Base-by-base conservation (phyloP, 2,888 invertebrate species). In the Ceramica pisi region DNA sequence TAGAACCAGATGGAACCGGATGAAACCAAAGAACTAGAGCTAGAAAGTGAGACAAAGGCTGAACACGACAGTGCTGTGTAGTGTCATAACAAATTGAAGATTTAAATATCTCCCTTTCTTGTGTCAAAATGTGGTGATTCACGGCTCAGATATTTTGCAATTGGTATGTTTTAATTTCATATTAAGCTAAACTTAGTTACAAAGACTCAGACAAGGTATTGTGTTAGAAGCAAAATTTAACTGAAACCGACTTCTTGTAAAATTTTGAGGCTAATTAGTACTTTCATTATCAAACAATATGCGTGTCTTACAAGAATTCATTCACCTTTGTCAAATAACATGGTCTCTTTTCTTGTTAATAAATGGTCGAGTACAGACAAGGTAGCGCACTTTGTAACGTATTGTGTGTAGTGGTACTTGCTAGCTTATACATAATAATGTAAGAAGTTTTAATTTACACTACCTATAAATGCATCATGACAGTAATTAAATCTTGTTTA, bases 211-310 rank as follows among this genome's bases (percentile, higher is more conserved):
- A 8, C 19, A 46, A 46, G 19, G 46, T 19, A 8, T 35, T 50
- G n/a, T 9, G 44, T 44, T 21, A 16, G 35, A n/a, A 50, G 41
- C 16, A 2, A 35, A 50, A 62, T 63, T 65, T 38, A 51, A 75
- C 21, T 66, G 12, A 51, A 38, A 57, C 26, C 12, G 1, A 56
- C 19, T 44, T 50, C 23, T 44, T 44, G 7, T 44, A 41, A 53
- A 48, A 61, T 50, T 35, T 19, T 35, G 23, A 44, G 10, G n/a
- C 23, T 35, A 23, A 55, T 48, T 44, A 16, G 44, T 44, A 44
- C 44, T 16, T 31, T 44, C 16, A 44, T 44, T 44, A 3, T 6
- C 4, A 16, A 44, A 44, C 41, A 23, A 48, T 41, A 8, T 44
- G 31, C 6, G n/a, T 14, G n/a, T 31, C 31, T 26, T 41, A 26